These are phyloP conservation scores for Troides oblongomaculatus DNA, from an alignment of 2,888 invertebrate species.

Conservation along the genomic window DNA sequence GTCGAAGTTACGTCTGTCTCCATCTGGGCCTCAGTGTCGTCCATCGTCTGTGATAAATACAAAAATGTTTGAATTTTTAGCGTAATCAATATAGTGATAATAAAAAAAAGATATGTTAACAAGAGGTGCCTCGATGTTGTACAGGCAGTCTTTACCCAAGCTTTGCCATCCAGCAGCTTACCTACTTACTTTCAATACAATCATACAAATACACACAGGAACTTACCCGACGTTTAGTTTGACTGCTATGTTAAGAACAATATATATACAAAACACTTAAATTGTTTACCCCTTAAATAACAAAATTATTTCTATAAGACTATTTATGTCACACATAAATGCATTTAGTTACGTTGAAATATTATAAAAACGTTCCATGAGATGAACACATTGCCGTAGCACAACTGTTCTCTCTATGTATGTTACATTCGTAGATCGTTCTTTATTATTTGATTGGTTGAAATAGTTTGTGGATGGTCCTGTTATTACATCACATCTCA, in stretches of 20 bases:
- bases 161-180: constrained; percentile 54
- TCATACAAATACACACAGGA: constrained; percentile 58
- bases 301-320: constrained; percentile 30
- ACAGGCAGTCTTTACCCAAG: constrained; percentile 69
- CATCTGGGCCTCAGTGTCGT: constrained; percentile 63
- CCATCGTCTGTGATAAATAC: constrained; percentile 62
- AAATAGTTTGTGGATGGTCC: constrained; percentile 2
- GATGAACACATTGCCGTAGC: constrained; percentile 62
- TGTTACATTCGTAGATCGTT: constrained; percentile 31
- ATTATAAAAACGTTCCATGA: constrained; percentile 54
- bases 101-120: constrained; percentile 43
- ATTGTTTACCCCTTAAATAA: constrained; percentile 25
- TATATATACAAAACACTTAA: constrained; percentile 21
- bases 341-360: constrained; percentile 41
- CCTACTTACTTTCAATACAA: constrained; percentile 67
- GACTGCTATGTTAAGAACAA: constrained; percentile 9
- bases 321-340: constrained; percentile 36
- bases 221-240: constrained; percentile 59
- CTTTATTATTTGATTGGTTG: constrained; percentile 32
- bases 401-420: constrained; percentile 37
- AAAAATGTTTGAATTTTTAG: constrained; percentile 48
- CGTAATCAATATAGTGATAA: constrained; percentile 48
- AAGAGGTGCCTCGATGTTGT: constrained; percentile 51
- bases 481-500: constrained; percentile 32
- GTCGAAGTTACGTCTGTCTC: constrained; percentile 71